phyloP scores from a whole-genome alignment of 2,888 invertebrate species.

The Rhopalosiphum nymphaeae region DNA sequence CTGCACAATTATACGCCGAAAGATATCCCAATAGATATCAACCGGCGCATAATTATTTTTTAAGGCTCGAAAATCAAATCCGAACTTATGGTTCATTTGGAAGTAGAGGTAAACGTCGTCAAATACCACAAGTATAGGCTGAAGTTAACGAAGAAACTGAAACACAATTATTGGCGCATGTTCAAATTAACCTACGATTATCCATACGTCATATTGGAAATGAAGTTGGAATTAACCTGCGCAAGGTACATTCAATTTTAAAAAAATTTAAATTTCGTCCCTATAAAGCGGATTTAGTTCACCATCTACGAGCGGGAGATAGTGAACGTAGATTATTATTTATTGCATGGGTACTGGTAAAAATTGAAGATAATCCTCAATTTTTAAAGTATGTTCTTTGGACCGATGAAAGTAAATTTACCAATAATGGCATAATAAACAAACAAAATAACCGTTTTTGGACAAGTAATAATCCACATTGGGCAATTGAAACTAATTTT shows the following conservation, averaged over 20 bases:
- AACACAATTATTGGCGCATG: neutral
- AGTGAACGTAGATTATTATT: constrained; percentile 2
- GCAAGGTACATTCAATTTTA: neutral
- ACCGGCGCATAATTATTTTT: constrained; percentile 21
- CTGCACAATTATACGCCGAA: neutral
- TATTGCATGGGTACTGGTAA: neutral
- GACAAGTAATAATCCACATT: no score
- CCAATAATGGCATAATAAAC: no score
- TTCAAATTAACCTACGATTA: neutral
- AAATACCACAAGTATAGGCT: neutral
- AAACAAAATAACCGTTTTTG: no score
- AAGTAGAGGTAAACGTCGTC: neutral
- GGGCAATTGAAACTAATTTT: no score
- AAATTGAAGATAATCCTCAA: neutral
- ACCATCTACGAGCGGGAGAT: neutral
- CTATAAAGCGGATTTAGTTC: neutral
- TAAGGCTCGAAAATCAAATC: neutral
- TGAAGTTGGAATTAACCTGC: neutral
- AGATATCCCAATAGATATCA: constrained; percentile 8
- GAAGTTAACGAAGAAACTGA: neutral
- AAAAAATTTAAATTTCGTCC: neutral
- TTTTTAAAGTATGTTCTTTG: no score
- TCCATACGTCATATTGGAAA: no score
- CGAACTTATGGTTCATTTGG: neutral
- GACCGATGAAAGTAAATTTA: no score